phyloP scores from a whole-genome alignment of 1,140 invertebrate genomes.

The Lucilia cuprina region DNA sequence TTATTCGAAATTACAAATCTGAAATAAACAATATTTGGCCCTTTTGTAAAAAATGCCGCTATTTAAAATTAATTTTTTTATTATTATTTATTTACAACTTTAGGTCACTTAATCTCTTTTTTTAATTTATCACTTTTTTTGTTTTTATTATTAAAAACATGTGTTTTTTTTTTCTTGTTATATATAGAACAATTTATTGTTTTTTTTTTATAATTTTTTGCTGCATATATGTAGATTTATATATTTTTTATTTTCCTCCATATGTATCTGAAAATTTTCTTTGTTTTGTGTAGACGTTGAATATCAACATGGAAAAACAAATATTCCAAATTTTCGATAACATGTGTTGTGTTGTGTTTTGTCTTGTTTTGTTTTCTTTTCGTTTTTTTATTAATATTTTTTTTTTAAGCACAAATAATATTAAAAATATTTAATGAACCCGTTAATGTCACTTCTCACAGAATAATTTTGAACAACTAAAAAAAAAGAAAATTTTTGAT shows the following conservation, averaged over 20 bases:
- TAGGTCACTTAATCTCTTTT: background rate
- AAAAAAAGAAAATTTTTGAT: background rate
- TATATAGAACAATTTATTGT: background rate
- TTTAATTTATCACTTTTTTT: background rate
- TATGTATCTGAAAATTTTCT: background rate
- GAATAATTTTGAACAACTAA: slow-evolving; percentile 2
- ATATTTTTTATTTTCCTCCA: background rate
- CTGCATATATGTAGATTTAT: background rate
- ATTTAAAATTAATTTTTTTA: background rate
- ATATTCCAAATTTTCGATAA: background rate
- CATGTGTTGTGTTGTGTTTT: background rate
- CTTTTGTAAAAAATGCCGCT: background rate
- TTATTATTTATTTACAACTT: background rate
- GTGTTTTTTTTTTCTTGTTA: background rate
- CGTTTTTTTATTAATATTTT: background rate
- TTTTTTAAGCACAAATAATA: background rate
- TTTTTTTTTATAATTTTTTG: background rate
- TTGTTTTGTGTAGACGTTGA: background rate
- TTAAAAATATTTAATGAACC: slow-evolving; percentile 1
- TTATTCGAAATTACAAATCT: background rate
- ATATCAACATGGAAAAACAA: background rate
- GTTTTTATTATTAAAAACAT: background rate
- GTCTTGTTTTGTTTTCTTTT: background rate
- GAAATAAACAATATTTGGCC: background rate
- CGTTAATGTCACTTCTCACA: background rate